Base-by-base conservation (phyloP, 2,113 vertebrate genomes). In the Emydura subglobosa region DNA sequence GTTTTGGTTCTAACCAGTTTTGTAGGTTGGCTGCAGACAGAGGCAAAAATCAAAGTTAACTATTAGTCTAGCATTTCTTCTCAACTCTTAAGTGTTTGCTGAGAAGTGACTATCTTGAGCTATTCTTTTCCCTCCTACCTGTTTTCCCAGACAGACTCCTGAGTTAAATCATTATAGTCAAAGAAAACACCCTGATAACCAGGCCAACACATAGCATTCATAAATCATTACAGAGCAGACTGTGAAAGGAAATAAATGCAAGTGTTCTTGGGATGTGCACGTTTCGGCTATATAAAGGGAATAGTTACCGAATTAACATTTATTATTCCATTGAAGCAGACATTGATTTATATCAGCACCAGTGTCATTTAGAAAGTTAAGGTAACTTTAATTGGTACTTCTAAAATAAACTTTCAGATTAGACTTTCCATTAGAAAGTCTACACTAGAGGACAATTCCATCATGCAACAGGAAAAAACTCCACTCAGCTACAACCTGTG, bases 91-190 rank as follows among this genome's bases (percentile, higher is more conserved):
- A 85, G 82, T 6, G 0, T 65, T 93, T 94, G 22, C 82, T 90
- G 44, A 6, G 29, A 90, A 42, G 54, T 50, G 42, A n/a, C n/a
- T 95, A 49, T 91, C 79, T 90, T 68, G 82, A 94, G 86, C 78
- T 95, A 89, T 92, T 96, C 68, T 83, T 94, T 97, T 94, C 80
- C 86, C 93, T 34, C 34, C 92, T 94, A 82, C 92, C 59, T 88
- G 42, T 61, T 97, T 97, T 95, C 87, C 88, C 95, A 95, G 93
- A 93, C 91, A 91, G 90, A 93, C 89, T 88, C 91, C 90, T 78
- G 91, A 92, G 93, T 16, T n/a, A 68, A 68, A 68, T 42, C 0
- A 0, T 79, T 72, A 25, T 83, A 93, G 82, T 92, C 89, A 87
- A 91, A 83, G 84, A 87, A 96, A 94, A 95, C 87, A 84, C 86